A percentile compares a stretch with the other conserved stretches of the same genome.
Evolutionary conservation across 1,140 invertebrate genomes (phyloP).

Genomic region (Ditylenchus dipsaci): DNA sequence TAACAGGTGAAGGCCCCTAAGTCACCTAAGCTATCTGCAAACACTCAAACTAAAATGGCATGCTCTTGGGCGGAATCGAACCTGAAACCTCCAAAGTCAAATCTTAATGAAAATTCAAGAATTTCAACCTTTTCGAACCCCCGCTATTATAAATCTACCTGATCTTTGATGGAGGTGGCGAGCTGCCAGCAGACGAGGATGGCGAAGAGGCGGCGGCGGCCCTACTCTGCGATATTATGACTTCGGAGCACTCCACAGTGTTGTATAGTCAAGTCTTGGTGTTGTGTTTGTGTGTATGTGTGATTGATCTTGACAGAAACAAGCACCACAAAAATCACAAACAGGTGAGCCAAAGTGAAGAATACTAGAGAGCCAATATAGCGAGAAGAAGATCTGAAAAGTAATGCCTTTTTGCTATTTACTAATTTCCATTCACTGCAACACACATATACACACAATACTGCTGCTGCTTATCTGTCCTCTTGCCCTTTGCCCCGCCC

Average conservation of each 20-base stretch:
- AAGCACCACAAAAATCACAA: background rate
- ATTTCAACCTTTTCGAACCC: background rate
- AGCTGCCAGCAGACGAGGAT: background rate
- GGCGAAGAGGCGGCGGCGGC: constrained; percentile 1
- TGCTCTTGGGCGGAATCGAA: background rate
- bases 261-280: background rate
- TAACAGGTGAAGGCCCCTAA: background rate
- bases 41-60: background rate
- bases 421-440: too few relatives aligned
- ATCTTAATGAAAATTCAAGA: background rate
- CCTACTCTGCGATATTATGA: background rate
- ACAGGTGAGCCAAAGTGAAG: background rate
- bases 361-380: background rate
- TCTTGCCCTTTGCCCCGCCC: too few relatives aligned
- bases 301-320: too few relatives aligned
- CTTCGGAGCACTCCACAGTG: background rate
- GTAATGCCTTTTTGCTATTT: too few relatives aligned
- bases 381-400: too few relatives aligned
- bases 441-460: too few relatives aligned
- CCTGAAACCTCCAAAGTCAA: too few relatives aligned
- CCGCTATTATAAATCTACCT: background rate
- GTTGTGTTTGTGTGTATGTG: background rate
- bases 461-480: too few relatives aligned
- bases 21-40: background rate
- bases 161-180: constrained; percentile 1